Base-by-base conservation (phyloP, 2,113 vertebrate genomes). In the Elgaria multicarinata region DNA sequence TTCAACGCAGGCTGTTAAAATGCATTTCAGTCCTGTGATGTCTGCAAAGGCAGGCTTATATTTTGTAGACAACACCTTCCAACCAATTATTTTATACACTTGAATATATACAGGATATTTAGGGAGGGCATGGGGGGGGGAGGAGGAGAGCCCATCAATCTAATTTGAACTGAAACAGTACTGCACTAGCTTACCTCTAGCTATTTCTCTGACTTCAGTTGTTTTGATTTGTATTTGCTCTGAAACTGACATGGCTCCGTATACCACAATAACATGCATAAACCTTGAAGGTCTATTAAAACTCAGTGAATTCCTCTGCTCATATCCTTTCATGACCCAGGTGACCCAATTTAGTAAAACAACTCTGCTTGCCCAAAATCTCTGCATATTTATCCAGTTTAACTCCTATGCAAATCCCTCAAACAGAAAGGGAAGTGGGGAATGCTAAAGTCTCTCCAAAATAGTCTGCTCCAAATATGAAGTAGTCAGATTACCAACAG, bases 381-480 rank as follows among this genome's bases (percentile, higher is more conserved):
- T 20, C 33, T 76, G 72, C 53, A 50, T 85, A 20, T 6, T 66
- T 62, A 33, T 39, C 10, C 46, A 74, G 5, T 83, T 71, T 72
- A 72, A 72, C 16, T 28, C 39, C 24, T 33, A 2, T 33, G 71
- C 22, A 55, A 62, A 62, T 33, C 28, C 16, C 24, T 46, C 28
- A 33, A 22, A 33, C 31, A 79, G 72, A 58, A 83, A 12, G 6
- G 26, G 2, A 31, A 33, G 16, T 3, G 26, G 22, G 1, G 20
- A 39, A 28, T 58, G 8, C 28, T 44, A 42, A 26, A 12, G 50
- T 16, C 62, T 31, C 31, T 18, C 13, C n/a, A 81, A 46, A 76
- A 78, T 36, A 20, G 53, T 62, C 20, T 87, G 50, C 87, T 86
- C 75, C 79, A 91, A 91, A 16, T 93, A 92, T 92, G 72, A 92